Base-by-base conservation (phyloP, 2,888 invertebrate genomes). In the Busseola fusca region DNA sequence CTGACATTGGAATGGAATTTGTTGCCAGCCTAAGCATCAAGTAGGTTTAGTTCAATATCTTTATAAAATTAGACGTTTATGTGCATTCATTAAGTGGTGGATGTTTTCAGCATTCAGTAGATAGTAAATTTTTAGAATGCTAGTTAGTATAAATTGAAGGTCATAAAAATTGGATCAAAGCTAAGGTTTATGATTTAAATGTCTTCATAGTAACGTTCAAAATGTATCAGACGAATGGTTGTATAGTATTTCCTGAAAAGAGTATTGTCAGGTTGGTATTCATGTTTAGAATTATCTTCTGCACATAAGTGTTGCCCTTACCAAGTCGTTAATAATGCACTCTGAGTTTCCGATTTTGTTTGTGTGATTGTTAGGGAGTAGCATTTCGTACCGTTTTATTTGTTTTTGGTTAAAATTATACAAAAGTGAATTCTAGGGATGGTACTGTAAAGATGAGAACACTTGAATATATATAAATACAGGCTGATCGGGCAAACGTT, bases 71-170 rank as follows among this genome's bases (percentile, higher is more conserved):
- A 95, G 94, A 91, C 92, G 93, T 94, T 93, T 93, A 93, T 88
- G 91, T 92, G 93, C 93, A 95, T 93, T 93, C 91, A 92, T 93
- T 90, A 87, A 90, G 88, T 89, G 89, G 89, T 93, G 94, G 76
- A 93, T 95, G 94, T 91, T 87, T 89, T 91, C 90, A 89, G 93
- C 94, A 94, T 95, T 94, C 94, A 87, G 89, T 95, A 95, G 95
- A 92, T 95, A 95, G 95, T 94, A 93, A 95, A 95, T 93, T 95
- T 91, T 94, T 95, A 95, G 95, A 91, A 93, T 95, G 95, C 95
- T 95, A 95, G 95, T 93, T 95, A 95, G 95, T 90, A 90, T 94
- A 94, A 94, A 94, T 93, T 93, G 89, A 91, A 89, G 89, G 91
- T 92, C 88, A 87, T 90, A 90, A 91, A 85, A 89, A 84, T 85